These are phyloP conservation scores for Physeter macrocephalus DNA, from an alignment of 2,113 vertebrate species.

Conservation along the genomic window DNA sequence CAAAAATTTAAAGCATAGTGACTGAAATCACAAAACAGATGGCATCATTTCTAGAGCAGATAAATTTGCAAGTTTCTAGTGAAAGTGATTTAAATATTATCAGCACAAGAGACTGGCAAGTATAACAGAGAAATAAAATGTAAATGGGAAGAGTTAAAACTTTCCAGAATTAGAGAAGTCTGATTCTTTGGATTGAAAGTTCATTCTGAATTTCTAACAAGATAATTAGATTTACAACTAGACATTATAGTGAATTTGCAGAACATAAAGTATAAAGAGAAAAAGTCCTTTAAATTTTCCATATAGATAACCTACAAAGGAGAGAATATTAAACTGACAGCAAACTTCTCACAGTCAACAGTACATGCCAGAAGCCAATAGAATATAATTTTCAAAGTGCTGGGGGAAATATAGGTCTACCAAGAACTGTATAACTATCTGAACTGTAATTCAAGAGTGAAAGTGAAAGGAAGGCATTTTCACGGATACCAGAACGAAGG, in stretches of 20 bases:
- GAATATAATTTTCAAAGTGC: not conserved
- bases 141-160: not conserved
- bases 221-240: not conserved
- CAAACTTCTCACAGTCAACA: not conserved
- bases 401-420: not conserved
- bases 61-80: not conserved
- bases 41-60: not conserved
- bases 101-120: not conserved
- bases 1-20: not conserved
- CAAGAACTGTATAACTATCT: not conserved
- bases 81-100: not conserved
- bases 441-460: not conserved
- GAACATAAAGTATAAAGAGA: not conserved
- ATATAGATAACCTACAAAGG: not conserved
- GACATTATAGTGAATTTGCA: not conserved
- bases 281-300: not conserved
- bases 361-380: not conserved
- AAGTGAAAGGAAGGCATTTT: not conserved
- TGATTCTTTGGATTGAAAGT: not conserved
- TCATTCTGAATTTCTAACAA: not conserved
- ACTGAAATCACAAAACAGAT: conserved; percentile 29
- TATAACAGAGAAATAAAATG: not conserved
- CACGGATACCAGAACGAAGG: not conserved
- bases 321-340: not conserved
- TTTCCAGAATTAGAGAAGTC: not conserved